phyloP scores from a whole-genome alignment of 2,797 vertebrate genomes.

The Danio albolineatus region DNA sequence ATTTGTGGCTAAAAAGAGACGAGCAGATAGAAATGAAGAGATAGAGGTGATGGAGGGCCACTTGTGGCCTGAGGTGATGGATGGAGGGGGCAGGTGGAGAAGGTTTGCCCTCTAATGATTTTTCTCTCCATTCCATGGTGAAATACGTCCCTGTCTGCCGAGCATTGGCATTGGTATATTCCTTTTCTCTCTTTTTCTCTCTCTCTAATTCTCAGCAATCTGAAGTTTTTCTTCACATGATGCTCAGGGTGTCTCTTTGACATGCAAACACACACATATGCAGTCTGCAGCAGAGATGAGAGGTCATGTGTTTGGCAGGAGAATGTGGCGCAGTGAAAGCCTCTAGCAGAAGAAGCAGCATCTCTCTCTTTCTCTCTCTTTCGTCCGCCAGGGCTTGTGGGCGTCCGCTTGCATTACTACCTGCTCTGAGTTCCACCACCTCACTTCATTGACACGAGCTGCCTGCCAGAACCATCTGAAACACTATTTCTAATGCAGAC shows the following conservation, averaged over 20 bases:
- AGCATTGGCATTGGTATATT: slow-evolving; percentile 9
- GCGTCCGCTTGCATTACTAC: slow-evolving; percentile 46
- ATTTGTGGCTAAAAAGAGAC: slow-evolving; percentile 38
- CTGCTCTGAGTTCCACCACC: slow-evolving; percentile 28
- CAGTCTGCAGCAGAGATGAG: slow-evolving; percentile 6
- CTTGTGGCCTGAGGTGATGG: slow-evolving; percentile 51
- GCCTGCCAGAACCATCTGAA: slow-evolving; percentile 42
- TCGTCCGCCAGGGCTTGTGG: slow-evolving; percentile 36
- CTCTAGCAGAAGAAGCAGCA: slow-evolving; percentile 36
- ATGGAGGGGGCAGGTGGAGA: slow-evolving; percentile 44
- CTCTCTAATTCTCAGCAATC: slow-evolving; percentile 5
- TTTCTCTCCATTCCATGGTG: slow-evolving; percentile 49
- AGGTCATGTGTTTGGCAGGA: slow-evolving; percentile 49
- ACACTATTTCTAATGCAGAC: slow-evolving; percentile 35
- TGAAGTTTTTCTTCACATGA: slow-evolving; percentile 30
- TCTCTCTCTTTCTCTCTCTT: slow-evolving; percentile 10
- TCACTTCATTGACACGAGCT: slow-evolving; percentile 37
- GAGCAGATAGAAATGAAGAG: slow-evolving; percentile 25
- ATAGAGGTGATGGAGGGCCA: slow-evolving; percentile 28
- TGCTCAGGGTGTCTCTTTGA: slow-evolving; percentile 30
- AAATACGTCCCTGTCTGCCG: slow-evolving; percentile 48
- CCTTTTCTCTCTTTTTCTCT: background rate
- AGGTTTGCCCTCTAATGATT: slow-evolving; percentile 57
- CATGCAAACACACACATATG: slow-evolving; percentile 38
- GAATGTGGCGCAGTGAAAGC: slow-evolving; percentile 12